These are phyloP conservation scores for Periphyllus acericola DNA, from an alignment of 2,888 invertebrate species.

Conservation along the genomic window DNA sequence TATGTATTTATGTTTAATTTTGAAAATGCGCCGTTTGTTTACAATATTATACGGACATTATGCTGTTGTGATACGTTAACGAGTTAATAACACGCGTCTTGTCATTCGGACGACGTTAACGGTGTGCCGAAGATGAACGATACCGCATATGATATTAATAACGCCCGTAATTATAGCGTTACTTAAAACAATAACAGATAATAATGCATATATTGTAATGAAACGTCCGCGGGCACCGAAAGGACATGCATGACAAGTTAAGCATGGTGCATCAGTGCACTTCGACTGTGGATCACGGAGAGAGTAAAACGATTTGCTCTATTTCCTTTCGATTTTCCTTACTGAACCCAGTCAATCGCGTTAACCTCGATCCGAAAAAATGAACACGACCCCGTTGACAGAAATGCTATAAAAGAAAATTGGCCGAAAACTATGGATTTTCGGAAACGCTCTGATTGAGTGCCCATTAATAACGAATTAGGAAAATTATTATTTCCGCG, in stretches of 20 bases:
- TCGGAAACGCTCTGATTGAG: conserved; percentile 60
- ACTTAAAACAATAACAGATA: not conserved
- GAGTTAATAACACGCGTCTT: not conserved
- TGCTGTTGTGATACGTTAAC: not conserved
- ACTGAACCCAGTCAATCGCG: conserved; percentile 23
- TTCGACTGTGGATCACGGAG: conserved; percentile 17
- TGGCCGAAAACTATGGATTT: conserved; percentile 23
- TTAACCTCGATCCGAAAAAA: conserved; percentile 53
- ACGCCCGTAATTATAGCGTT: not conserved
- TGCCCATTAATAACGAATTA: conserved; percentile 25
- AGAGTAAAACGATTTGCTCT: conserved; percentile 61
- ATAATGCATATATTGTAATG: no score
- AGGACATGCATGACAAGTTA: conserved; percentile 24
- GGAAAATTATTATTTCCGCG: conserved; percentile 31
- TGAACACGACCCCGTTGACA: conserved; percentile 45
- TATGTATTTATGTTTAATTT: not conserved
- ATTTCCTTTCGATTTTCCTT: conserved; percentile 55
- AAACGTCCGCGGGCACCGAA: not conserved
- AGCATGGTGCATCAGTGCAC: not conserved
- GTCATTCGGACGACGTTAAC: not conserved
- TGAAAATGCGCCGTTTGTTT: not conserved
- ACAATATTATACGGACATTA: not conserved
- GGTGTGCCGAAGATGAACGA: not conserved
- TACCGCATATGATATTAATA: not conserved
- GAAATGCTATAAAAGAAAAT: conserved; percentile 15